Evolutionary conservation across 2,113 vertebrate genomes (phyloP), one percentile per base, ranked within the genome.

Genomic region (Heterotis niloticus): DNA sequence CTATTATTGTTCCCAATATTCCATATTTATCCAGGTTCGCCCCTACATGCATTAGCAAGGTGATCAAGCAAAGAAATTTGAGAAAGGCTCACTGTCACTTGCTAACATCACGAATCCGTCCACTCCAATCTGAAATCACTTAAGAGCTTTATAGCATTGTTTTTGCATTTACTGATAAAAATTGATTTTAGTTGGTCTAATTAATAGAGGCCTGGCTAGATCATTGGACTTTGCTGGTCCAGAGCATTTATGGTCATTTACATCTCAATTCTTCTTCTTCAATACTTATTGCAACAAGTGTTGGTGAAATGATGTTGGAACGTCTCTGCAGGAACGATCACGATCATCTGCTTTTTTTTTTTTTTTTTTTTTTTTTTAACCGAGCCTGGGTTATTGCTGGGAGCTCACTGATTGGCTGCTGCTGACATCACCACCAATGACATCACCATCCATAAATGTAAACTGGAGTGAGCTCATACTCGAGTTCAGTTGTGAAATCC

Each of bases 161-260:
- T 44, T 74, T 56, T 74, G 26, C 56, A 57, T 74, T 74, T 74
- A 57, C 52, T 16, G 17, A 26, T 44, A 56, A 56, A 24, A 74
- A 56, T 74, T 56, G 71, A 56, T 74, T 74, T 51, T 74, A 74
- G 57, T 74, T 56, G 17, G 71, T 56, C 51, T 16, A 74, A 74
- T 56, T 74, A 57, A 14, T 24, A 7, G 51, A 74, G 13, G 24
- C 17, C 20, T 74, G n/a, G 23, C 26, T 74, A 74, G 34, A 59
- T 57, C 1, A 0, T 52, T 74, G 23, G 11, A 57, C 54, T n/a
- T 12, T 24, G 9, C 13, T 54, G 26, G 52, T 17, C 57, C 54
- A 74, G 54, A 57, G 52, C 51, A 26, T 13, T 14, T 57, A 74
- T 74, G 56, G 57, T 26, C 71, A 0, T 59, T 74, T 24, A 74